Evolutionary conservation across 1,140 invertebrate species (phyloP).

Genomic region (Formica exsecta): DNA sequence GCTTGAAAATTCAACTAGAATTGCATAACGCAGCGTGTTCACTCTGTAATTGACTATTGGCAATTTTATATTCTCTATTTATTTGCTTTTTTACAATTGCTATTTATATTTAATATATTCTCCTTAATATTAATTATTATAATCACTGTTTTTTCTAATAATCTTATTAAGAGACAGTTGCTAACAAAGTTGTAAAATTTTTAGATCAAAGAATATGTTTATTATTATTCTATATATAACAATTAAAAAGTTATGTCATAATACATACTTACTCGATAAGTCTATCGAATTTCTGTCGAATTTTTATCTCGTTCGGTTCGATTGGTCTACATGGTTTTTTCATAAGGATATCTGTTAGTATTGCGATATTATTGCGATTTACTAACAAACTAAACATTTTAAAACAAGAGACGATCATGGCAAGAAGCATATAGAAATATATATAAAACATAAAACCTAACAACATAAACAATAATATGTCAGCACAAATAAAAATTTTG

Average conservation of each 20-base stretch:
- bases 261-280: constrained; percentile 59
- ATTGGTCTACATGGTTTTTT: constrained; percentile 56
- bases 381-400: constrained; percentile 52
- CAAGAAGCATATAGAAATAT: constrained; percentile 68
- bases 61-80: constrained; percentile 6
- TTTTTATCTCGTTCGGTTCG: constrained; percentile 56
- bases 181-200: background rate
- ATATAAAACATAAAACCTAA: too few relatives aligned
- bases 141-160: background rate
- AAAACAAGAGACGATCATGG: constrained; percentile 40
- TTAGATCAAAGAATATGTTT: background rate
- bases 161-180: background rate
- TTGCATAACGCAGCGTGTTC: constrained; percentile 1
- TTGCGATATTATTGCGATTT: constrained; percentile 50
- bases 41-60: constrained; percentile 18
- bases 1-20: background rate
- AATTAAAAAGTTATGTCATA: background rate
- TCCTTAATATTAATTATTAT: background rate
- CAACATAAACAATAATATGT: too few relatives aligned
- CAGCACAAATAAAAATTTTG: too few relatives aligned
- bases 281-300: constrained; percentile 56
- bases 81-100: background rate
- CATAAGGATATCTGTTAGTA: constrained; percentile 36
- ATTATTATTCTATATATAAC: background rate
- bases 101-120: background rate